Conservation (phyloP, 1,140 invertebrate species). For the Drosophila watanabei region DNA sequence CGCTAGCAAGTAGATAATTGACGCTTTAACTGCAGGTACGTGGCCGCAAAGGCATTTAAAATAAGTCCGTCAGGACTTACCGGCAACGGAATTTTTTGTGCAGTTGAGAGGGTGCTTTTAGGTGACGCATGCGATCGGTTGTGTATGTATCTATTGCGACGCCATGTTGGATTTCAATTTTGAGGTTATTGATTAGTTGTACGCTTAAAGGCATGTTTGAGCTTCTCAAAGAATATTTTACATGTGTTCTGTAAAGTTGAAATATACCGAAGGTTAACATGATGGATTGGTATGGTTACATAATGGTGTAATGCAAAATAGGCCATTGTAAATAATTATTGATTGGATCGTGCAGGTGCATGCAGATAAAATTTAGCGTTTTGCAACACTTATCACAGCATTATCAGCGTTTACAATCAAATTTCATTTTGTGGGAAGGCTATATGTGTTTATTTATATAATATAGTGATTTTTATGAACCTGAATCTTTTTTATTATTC, state of each 20-base stretch:
- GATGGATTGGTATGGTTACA: not conserved
- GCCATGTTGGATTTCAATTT: conserved; percentile 67
- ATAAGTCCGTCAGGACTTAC: conserved; percentile 3
- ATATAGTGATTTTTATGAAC: not conserved
- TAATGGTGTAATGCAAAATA: not conserved
- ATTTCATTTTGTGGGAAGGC: no score
- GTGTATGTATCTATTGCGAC: conserved; percentile 64
- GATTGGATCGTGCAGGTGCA: not conserved
- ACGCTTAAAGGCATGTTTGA: not conserved
- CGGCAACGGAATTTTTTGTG: conserved; percentile 7
- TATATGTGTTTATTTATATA: not conserved
- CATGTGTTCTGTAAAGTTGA: not conserved
- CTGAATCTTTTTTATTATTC: not conserved
- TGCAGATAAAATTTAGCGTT: not conserved
- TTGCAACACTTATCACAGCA: no score
- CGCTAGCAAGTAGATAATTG: not conserved
- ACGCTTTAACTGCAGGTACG: conserved; percentile 11
- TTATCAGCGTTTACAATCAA: not conserved
- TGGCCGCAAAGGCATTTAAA: not conserved
- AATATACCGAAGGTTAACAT: not conserved
- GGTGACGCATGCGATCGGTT: conserved; percentile 70
- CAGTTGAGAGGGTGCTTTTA: conserved; percentile 36
- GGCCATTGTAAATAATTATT: not conserved
- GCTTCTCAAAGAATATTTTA: not conserved
- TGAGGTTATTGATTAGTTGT: conserved; percentile 61